Conservation (phyloP, 2,113 vertebrate species). For the Xenopus tropicalis region DNA sequence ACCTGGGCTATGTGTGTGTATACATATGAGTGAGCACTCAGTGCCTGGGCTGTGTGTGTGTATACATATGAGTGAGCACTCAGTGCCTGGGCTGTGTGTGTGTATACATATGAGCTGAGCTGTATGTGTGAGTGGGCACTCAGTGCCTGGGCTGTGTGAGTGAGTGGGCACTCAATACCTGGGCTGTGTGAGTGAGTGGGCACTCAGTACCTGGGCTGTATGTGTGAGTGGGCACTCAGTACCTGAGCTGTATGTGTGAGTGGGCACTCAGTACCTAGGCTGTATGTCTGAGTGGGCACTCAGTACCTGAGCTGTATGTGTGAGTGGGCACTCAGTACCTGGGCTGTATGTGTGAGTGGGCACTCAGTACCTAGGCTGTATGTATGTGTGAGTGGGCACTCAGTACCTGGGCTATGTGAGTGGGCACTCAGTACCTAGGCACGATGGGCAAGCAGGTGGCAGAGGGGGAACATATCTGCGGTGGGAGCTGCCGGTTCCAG, state of each 20-base stretch:
- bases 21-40: too few relatives aligned
- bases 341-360: too few relatives aligned
- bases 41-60: too few relatives aligned
- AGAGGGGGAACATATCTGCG: not conserved
- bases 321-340: too few relatives aligned
- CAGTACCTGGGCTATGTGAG: too few relatives aligned
- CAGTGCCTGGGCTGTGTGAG: constrained; percentile 9
- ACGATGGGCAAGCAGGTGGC: constrained; percentile 5
- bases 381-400: too few relatives aligned
- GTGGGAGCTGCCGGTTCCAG: not conserved
- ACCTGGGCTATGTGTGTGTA: too few relatives aligned
- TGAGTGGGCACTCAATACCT: not conserved
- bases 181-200: not conserved
- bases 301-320: not conserved
- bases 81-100: too few relatives aligned
- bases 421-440: too few relatives aligned
- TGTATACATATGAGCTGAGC: not conserved
- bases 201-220: not conserved
- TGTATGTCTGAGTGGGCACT: not conserved
- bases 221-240: not conserved
- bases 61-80: too few relatives aligned
- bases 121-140: not conserved
- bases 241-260: not conserved
- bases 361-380: too few relatives aligned
- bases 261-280: not conserved